Evolutionary conservation across 2,113 vertebrate genomes (phyloP).

Genomic region (Conger conger): DNA sequence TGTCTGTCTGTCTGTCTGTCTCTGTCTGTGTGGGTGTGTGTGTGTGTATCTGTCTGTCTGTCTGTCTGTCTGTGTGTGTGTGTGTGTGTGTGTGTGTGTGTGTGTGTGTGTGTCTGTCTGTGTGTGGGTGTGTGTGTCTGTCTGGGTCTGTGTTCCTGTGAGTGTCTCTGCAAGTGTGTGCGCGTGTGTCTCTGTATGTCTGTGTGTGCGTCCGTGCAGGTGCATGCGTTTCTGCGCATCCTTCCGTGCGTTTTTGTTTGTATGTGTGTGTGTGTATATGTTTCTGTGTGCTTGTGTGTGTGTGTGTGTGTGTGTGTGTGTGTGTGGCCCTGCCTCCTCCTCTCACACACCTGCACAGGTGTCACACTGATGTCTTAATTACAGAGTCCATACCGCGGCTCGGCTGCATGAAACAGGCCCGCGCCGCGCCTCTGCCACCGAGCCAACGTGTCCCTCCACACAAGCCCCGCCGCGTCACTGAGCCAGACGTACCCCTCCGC

Average conservation of each 20-base stretch:
- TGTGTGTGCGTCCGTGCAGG: slow-evolving; percentile 15
- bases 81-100: not conserved
- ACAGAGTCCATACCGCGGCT: not conserved
- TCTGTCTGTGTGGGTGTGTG: not conserved
- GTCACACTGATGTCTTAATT: slow-evolving; percentile 20
- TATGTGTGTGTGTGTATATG: slow-evolving; percentile 33
- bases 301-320: slow-evolving; percentile 2
- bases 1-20: too few species aligned
- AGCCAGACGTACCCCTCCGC: too few species aligned
- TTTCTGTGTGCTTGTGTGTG: slow-evolving; percentile 28
- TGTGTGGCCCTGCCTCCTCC: slow-evolving; percentile 34
- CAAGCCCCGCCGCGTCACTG: too few species aligned
- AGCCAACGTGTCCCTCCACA: not conserved
- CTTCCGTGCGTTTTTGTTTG: not conserved
- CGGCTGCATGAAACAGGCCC: slow-evolving; percentile 4
- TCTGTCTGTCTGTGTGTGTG: not conserved
- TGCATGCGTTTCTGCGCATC: not conserved
- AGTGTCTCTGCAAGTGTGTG: slow-evolving; percentile 4
- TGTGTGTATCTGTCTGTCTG: not conserved
- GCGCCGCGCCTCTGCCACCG: not conserved
- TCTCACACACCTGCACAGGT: slow-evolving; percentile 34
- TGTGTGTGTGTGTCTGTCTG: slow-evolving; percentile 7
- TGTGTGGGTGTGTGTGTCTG: slow-evolving; percentile 8
- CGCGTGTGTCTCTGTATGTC: slow-evolving; percentile 1
- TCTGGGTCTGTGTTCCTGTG: slow-evolving; percentile 13